Conservation (phyloP, 2,888 invertebrate species). For the Mesorhabditis spiculigera region DNA sequence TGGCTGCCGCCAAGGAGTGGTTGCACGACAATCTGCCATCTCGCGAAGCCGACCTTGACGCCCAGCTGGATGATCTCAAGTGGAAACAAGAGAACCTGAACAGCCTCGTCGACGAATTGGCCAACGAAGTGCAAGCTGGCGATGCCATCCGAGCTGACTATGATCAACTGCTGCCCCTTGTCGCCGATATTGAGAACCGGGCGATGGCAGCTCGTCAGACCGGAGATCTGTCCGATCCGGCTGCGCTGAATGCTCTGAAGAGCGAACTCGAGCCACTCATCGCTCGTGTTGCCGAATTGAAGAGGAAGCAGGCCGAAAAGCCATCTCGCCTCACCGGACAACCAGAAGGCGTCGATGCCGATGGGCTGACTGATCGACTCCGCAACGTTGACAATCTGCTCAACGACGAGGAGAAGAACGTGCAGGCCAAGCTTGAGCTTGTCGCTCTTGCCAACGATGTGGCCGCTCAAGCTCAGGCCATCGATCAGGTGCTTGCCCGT, state of each 20-base stretch:
- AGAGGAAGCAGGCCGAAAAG: background rate
- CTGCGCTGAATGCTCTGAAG: slow-evolving; percentile 22
- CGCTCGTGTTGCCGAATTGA: slow-evolving; percentile 16
- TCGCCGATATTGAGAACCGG: background rate
- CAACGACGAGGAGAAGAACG: slow-evolving; percentile 20
- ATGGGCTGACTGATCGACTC: slow-evolving; percentile 17
- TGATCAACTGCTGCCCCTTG: background rate
- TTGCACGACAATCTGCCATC: slow-evolving; percentile 5
- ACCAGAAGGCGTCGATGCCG: slow-evolving; percentile 22
- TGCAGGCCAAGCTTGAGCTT: slow-evolving; percentile 12
- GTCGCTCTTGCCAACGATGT: slow-evolving; percentile 19
- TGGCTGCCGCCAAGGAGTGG: slow-evolving; percentile 7
- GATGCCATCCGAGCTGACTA: background rate
- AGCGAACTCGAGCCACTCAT: slow-evolving; percentile 17
- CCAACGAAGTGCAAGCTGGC: background rate
- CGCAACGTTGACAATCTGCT: slow-evolving; percentile 13
- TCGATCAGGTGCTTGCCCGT: slow-evolving; percentile 21
- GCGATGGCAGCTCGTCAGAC: background rate
- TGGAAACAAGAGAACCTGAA: background rate
- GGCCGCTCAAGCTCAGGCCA: slow-evolving; percentile 14
- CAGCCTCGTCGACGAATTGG: background rate
- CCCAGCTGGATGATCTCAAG: background rate
- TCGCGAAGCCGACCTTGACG: background rate
- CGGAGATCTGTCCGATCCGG: slow-evolving; percentile 7
- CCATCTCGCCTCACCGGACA: slow-evolving; percentile 3